These are phyloP conservation scores for Gobio occitaniae DNA, from an alignment of 2,797 vertebrate genomes.

Conservation along the genomic window DNA sequence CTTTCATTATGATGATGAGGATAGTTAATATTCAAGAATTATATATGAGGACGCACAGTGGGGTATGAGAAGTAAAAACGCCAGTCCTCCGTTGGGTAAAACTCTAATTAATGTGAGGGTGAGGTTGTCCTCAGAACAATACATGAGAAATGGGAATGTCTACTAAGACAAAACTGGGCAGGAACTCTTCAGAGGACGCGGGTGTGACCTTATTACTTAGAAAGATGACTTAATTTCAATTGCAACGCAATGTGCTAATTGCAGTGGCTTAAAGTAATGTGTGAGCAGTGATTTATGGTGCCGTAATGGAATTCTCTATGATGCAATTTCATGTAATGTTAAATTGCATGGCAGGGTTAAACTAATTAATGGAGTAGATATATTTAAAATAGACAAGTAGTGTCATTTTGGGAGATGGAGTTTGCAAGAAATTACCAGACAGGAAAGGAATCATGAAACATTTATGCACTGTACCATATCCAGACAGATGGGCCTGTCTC, in stretches of 20 bases:
- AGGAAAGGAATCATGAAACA: conserved; percentile 70
- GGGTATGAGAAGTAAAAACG: conserved; percentile 10
- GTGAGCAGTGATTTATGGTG: conserved; percentile 41
- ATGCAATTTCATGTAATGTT: conserved; percentile 42
- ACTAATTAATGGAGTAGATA: conserved; percentile 51
- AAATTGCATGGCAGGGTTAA: conserved; percentile 35
- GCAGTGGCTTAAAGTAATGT: conserved; percentile 20
- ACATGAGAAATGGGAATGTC: neutral
- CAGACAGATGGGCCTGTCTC: conserved; percentile 57
- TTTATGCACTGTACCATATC: conserved; percentile 66
- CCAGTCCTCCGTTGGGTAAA: neutral
- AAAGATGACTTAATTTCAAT: conserved; percentile 11
- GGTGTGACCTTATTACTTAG: conserved; percentile 11
- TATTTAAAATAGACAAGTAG: conserved; percentile 51
- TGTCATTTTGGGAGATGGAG: conserved; percentile 44
- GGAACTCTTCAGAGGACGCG: neutral
- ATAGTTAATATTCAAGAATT: conserved; percentile 21
- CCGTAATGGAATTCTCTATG: conserved; percentile 51
- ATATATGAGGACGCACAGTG: conserved; percentile 9
- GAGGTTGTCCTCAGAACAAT: neutral
- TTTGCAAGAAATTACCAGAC: conserved; percentile 70
- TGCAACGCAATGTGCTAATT: conserved; percentile 34
- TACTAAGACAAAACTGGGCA: neutral
- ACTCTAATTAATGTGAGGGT: neutral
- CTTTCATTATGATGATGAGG: conserved; percentile 36